Base-by-base conservation (phyloP, 2,797 vertebrate genomes). In the Microchirus variegatus region DNA sequence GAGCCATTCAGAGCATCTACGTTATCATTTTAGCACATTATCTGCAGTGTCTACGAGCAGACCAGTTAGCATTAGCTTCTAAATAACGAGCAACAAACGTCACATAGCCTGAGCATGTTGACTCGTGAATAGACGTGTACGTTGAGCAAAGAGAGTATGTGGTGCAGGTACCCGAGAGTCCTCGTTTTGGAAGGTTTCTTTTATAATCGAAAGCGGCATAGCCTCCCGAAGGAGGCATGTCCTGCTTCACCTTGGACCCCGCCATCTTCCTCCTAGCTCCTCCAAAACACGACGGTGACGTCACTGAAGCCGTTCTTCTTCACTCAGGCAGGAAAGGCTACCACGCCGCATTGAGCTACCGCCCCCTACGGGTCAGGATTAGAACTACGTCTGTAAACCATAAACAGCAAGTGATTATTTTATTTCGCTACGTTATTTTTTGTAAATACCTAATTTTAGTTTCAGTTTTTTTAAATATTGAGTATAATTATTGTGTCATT, bases 221-320 rank as follows among this genome's bases (percentile, higher is more conserved):
- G 2, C 97, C 97, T 66, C 97, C 96, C 10, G 85, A 64, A 12
- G 97, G 97, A 74, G 97, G 90, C 96, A 98, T 97, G 95, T 99
- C 97, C 96, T 99, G 97, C 93, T 95, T 98, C 97, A 99, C 97
- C 97, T 98, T 98, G 89, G 91, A 88, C 22, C 93, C 91, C 91
- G 95, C 95, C 96, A 97, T 96, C 73, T 90, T 94, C 9, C 61
- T 58, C 57, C 47, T 0, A 60, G 50, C 44, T 51, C 56, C 53
- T 12, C 50, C 55, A 38, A 63, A 70, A 66, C 64, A 79, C 16
- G 5, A 8, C 0, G 38, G 14, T 70, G 67, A 82, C 77, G 80
- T 77, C 69, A 54, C 15, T 0, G 0, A 3, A 0, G 0, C 0
- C 0, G 1, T 4, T 35, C 86, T 87, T 81, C 53, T 70, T 86